Evolutionary conservation across 1,140 invertebrate species (phyloP), one percentile per base, ranked within the genome.

Genomic region (Chlorops oryzae): DNA sequence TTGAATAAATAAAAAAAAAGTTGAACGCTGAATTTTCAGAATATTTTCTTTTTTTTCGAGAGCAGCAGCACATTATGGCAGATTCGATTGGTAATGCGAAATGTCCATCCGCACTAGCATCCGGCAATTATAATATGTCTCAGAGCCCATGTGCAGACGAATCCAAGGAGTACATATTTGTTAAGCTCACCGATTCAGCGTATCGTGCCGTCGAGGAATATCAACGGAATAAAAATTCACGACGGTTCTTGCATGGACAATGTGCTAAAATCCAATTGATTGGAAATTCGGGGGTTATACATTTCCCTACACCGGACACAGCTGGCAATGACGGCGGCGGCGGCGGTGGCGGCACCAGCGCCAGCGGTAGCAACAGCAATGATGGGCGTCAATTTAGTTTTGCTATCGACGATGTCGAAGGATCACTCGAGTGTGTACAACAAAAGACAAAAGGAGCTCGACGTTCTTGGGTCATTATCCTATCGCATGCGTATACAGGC

Each of bases 171-270:
- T 81, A 92, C 73, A 83, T 94, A 75, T 92, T 92, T 79, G 88
- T 94, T 70, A 95, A 93, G 83, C 80, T 94, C 69, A 95, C 91
- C 63, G 92, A 95, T 82, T 93, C 92, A 53, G 88, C 90, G 58
- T 79, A 86, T 61, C 87, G 86, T 78, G 87, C 90, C 69, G 89
- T 95, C 75, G 88, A 93, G 73, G 88, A 93, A 72, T 92, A 84
- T 78, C 74, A 90, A 64, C 84, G 80, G 73, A 88, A 87, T 80
- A 82, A 83, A 44, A 52, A 63, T 47, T 54, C 58, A 52, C 66
- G 61, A 39, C 58, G 63, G 10, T 42, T 69, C 34, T 82, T 88
- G 90, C 77, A 88, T 84, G 61, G 56, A 27, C 65, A 69, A 52
- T 48, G 57, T 47, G 56, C 66, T 48, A 66, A 63, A 45, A 70